phyloP scores from a whole-genome alignment of 1,140 invertebrate genomes.

The Euglossa dilemma region DNA sequence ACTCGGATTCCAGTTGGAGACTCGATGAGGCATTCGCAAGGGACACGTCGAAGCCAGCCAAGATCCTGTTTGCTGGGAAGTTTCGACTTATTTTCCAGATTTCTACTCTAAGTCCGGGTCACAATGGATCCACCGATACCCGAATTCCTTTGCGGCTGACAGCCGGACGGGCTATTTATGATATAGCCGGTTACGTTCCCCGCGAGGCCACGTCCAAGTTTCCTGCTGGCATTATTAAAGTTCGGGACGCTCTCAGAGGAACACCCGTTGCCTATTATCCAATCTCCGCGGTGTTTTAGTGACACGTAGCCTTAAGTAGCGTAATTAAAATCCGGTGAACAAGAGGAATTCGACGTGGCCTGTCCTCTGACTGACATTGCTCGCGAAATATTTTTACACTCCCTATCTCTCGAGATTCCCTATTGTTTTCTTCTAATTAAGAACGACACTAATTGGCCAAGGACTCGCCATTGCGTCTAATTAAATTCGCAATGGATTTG shows the following conservation, averaged over 20 bases:
- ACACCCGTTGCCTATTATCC: not conserved
- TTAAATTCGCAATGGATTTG: conserved; percentile 19
- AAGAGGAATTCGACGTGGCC: not conserved
- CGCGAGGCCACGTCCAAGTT: not conserved
- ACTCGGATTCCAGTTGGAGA: too few relatives aligned
- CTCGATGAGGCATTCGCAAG: not conserved
- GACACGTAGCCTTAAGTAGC: not conserved
- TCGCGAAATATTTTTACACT: not conserved
- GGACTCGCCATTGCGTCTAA: conserved; percentile 20
- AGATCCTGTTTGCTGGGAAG: not conserved
- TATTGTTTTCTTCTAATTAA: conserved; percentile 41
- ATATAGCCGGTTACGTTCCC: not conserved
- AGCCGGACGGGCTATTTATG: not conserved
- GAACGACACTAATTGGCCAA: conserved; percentile 37
- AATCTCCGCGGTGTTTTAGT: not conserved
- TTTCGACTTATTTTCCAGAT: not conserved
- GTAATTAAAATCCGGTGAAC: not conserved
- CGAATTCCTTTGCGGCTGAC: not conserved
- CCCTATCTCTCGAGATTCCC: not conserved
- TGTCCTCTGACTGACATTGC: not conserved
- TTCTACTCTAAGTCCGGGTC: not conserved
- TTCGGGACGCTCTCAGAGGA: not conserved
- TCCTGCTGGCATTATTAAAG: not conserved
- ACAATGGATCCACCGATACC: not conserved
- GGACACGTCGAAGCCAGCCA: not conserved